Evolutionary conservation across 2,888 invertebrate genomes (phyloP).

Genomic region (Nephrotoma appendiculata): DNA sequence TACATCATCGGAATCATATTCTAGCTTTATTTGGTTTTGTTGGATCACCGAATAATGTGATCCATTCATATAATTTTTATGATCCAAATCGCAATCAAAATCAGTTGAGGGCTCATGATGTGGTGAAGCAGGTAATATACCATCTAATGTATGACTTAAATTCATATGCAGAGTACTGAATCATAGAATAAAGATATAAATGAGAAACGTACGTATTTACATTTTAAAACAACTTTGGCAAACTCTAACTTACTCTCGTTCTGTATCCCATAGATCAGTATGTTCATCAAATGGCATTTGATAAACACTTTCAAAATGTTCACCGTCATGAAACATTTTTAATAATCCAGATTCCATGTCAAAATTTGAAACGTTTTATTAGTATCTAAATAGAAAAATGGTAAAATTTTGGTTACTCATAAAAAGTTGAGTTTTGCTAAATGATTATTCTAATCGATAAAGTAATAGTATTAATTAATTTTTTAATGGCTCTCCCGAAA

Average conservation of each 20-base stretch:
- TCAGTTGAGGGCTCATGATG: not conserved
- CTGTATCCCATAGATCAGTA: constrained; percentile 25
- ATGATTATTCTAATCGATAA: too few relatives aligned
- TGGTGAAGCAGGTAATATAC: constrained; percentile 26
- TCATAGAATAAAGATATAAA: not conserved
- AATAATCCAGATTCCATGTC: constrained; percentile 30
- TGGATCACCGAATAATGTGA: not conserved
- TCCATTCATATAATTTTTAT: not conserved
- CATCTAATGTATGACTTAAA: constrained; percentile 27
- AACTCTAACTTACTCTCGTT: constrained; percentile 22
- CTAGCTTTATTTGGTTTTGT: not conserved
- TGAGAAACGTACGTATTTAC: not conserved
- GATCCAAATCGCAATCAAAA: not conserved
- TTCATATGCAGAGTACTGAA: constrained; percentile 21
- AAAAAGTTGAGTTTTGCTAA: not conserved
- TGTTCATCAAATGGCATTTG: constrained; percentile 23
- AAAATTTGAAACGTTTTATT: not conserved
- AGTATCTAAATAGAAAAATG: not conserved
- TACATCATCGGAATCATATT: constrained; percentile 1
- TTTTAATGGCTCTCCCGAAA: too few relatives aligned
- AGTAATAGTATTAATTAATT: too few relatives aligned
- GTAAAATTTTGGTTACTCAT: not conserved
- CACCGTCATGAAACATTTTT: constrained; percentile 30
- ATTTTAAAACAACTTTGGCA: not conserved
- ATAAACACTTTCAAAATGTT: constrained; percentile 26